Evolutionary conservation across 2,888 invertebrate genomes (phyloP).

Genomic region (Xanthorhoe designata): DNA sequence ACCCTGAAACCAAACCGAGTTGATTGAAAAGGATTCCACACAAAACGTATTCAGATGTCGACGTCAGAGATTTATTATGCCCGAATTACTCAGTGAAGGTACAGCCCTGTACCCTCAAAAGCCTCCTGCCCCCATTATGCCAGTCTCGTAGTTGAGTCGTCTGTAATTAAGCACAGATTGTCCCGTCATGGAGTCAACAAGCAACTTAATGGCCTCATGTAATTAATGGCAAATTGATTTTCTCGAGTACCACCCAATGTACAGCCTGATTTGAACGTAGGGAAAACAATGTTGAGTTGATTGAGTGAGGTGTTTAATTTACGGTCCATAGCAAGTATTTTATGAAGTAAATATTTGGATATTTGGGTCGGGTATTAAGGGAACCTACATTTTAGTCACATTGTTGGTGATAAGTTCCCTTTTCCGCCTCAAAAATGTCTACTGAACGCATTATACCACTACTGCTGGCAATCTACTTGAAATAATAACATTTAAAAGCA

Average conservation of each 20-base stretch:
- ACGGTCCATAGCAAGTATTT: background rate
- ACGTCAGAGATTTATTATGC: constrained; percentile 17
- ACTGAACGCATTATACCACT: too few species aligned
- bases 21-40: constrained; percentile 11
- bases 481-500: too few species aligned
- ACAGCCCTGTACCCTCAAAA: constrained; percentile 14
- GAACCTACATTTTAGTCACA: background rate
- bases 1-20: constrained; percentile 1
- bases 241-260: constrained; percentile 10
- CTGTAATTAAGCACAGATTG: constrained; percentile 54
- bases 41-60: constrained; percentile 14
- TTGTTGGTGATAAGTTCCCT: background rate
- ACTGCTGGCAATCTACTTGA: too few species aligned
- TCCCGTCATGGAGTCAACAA: constrained; percentile 52
- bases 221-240: constrained; percentile 58
- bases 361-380: background rate
- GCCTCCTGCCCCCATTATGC: constrained; percentile 18
- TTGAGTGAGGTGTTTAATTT: background rate
- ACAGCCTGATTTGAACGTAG: constrained; percentile 4
- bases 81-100: constrained; percentile 2
- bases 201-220: constrained; percentile 54
- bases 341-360: background rate
- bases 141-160: constrained; percentile 34
- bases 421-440: too few species aligned
- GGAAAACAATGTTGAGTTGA: constrained; percentile 2